These are phyloP conservation scores for Melanchra persicariae DNA, from an alignment of 2,888 invertebrate species.

Conservation along the genomic window DNA sequence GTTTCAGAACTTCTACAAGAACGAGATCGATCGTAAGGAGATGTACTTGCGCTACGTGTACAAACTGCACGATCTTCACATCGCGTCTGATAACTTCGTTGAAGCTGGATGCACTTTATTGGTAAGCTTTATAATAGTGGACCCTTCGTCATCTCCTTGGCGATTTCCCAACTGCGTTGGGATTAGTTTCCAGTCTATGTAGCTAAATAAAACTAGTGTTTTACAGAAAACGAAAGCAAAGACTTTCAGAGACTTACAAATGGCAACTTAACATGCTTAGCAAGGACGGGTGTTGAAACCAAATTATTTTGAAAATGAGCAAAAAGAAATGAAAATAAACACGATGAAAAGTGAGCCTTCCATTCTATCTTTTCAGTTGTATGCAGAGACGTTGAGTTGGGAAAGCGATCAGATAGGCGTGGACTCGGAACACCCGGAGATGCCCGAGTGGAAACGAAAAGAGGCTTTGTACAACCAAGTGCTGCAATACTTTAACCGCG, in stretches of 20 bases:
- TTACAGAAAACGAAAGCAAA: neutral
- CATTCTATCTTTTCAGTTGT: conserved; percentile 87
- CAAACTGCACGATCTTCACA: conserved; percentile 97
- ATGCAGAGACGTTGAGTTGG: conserved; percentile 97
- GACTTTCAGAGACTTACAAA: too few relatives aligned
- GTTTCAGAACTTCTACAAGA: conserved; percentile 97
- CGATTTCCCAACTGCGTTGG: neutral
- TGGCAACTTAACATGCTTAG: neutral
- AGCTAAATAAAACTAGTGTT: neutral
- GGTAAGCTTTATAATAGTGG: conserved; percentile 71
- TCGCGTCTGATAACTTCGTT: conserved; percentile 97
- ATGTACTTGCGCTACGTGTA: conserved; percentile 99
- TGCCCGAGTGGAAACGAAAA: conserved; percentile 97
- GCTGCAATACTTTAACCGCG: conserved; percentile 97
- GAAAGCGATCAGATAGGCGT: conserved; percentile 92
- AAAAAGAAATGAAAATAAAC: too few relatives aligned
- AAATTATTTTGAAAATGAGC: too few relatives aligned
- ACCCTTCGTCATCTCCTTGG: neutral
- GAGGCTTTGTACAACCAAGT: conserved; percentile 97
- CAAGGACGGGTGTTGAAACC: neutral
- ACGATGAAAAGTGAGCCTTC: too few relatives aligned
- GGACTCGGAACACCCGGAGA: conserved; percentile 93
- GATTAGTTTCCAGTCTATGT: too few relatives aligned
- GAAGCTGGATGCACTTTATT: conserved; percentile 98
- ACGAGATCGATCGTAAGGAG: conserved; percentile 98